phyloP scores from a whole-genome alignment of 1,140 invertebrate genomes.

The Nilaparvata lugens region DNA sequence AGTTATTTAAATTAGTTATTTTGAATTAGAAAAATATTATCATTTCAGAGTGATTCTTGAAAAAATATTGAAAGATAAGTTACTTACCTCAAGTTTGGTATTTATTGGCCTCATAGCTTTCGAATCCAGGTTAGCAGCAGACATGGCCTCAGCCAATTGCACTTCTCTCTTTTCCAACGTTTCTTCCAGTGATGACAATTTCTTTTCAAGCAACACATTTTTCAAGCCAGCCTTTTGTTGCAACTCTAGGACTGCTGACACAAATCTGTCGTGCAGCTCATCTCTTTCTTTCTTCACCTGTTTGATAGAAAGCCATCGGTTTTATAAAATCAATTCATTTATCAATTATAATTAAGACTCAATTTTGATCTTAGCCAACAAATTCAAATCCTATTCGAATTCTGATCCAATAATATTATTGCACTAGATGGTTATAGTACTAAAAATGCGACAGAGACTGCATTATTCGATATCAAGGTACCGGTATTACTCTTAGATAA shows the following conservation, averaged over 20 bases:
- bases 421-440: too few relatives aligned
- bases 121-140: conserved; percentile 48
- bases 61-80: conserved; percentile 11
- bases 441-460: too few relatives aligned
- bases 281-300: conserved; percentile 64
- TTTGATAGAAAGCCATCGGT: conserved; percentile 21
- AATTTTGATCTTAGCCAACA: too few relatives aligned
- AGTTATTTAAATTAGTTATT: not conserved
- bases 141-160: conserved; percentile 55
- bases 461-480: too few relatives aligned
- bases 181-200: conserved; percentile 54
- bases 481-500: too few relatives aligned
- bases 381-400: too few relatives aligned
- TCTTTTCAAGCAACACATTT: conserved; percentile 63
- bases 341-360: too few relatives aligned
- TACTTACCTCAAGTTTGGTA: conserved; percentile 48
- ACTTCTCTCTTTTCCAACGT: conserved; percentile 59
- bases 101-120: conserved; percentile 46
- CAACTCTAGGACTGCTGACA: conserved; percentile 70
- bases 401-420: too few relatives aligned
- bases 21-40: not conserved
- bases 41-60: conserved; percentile 2
- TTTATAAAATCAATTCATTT: too few relatives aligned
- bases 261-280: conserved; percentile 66
- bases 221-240: conserved; percentile 74